Evolutionary conservation across 1,140 invertebrate genomes (phyloP), one percentile per base, ranked within the genome.

Genomic region (Panulirus ornatus): DNA sequence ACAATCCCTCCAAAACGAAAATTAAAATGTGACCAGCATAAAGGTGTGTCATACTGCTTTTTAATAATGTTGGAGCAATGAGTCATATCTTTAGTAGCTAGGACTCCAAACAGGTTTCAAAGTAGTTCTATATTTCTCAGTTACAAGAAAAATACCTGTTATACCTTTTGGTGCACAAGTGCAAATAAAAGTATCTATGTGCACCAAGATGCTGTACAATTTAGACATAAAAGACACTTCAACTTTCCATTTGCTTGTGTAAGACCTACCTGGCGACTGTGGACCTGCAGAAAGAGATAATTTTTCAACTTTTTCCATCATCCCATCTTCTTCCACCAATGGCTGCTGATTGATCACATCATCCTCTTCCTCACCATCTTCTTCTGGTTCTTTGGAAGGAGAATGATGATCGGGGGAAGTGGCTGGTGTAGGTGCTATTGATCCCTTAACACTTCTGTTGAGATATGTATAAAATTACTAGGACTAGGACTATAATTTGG

Each of bases 391-490:
- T 51, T 87, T 87, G 66, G 85, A 47, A 8, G 84, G 76, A 14
- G 91, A 87, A 38, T 36, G 54, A 11, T 44, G 54, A 6, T 84
- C 86, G 5, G 91, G 91, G 40, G 91, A 92, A 0, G 91, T 92
- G 66, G 91, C 91, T 42, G 91, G 91, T 6, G 91, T 92, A 30
- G 91, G 91, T 2, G 91, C 91, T 36, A 92, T 88, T 9, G 91
- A 92, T 22, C 85, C 91, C 36, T 88, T 79, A 34, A 87, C 19
- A n/a, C 90, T 91, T 70, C 66, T 82, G 66, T 36, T 11, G 6
- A 70, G 66, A 1, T n/a, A n/a, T n/a, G n/a, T n/a, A n/a, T n/a
- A n/a, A n/a, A n/a, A n/a, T n/a, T n/a, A n/a, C n/a, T n/a, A n/a
- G n/a, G n/a, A n/a, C n/a, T n/a, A n/a, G n/a, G n/a, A n/a, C n/a